Evolutionary conservation across 2,113 vertebrate genomes (phyloP), one percentile per base, ranked within the genome.

Genomic region (Acanthisitta chloris): DNA sequence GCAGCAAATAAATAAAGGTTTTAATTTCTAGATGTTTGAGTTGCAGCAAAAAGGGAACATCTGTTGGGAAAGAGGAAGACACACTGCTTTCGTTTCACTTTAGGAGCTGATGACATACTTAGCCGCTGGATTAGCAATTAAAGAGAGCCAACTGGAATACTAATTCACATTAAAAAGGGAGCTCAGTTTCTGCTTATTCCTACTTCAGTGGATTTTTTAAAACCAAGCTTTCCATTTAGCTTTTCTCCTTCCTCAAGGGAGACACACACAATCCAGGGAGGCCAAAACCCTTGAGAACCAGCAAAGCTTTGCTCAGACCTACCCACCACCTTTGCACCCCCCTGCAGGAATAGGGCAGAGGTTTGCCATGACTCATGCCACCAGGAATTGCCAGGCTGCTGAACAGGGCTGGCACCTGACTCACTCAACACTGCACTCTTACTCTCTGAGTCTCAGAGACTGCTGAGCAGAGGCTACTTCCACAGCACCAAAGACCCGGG

Each of bases 1-100:
- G 40, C 46, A 77, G 76, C 29, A 66, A 80, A 79, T 66, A 86
- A 88, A 77, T 24, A 49, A 66, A 79, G 16, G 15, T 51, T 83
- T 86, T 91, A 5, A 64, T 64, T 95, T 94, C 85, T 92, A 55
- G 38, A 73, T 67, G 59, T 55, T 77, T 0, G 0, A 86, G n/a
- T 59, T 79, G 59, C 72, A 90, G 67, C 31, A 59, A 66, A 86
- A 91, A 64, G 80, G 94, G 95, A 95, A 94, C 85, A 92, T 81
- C 85, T 92, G 79, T 38, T 67, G 76, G 72, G 86, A 95, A 81
- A 61, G n/a, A 95, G 64, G 84, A 95, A 93, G 80, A 65, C 0
- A 0, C 48, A 81, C 69, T 48, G 65, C 83, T 89, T 95, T 93
- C 3, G 0, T 71, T 81, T 96, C 83, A 71, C 1, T 87, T 88